Conservation (phyloP, 2,888 invertebrate species). For the Scrobipalpa atriplicella region DNA sequence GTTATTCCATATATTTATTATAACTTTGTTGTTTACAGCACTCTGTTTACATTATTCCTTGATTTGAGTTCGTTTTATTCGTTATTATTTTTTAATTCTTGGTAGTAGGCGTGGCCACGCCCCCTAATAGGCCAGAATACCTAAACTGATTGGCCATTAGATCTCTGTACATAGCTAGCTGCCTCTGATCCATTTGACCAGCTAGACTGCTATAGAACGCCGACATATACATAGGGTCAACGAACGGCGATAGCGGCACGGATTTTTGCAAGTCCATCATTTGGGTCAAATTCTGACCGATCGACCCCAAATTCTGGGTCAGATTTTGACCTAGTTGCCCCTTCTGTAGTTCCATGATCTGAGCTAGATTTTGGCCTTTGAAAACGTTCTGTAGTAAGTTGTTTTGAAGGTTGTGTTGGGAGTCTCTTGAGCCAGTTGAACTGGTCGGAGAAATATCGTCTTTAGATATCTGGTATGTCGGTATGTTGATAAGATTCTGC, state of each 20-base stretch:
- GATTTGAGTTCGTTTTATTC: not conserved
- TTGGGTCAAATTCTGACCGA: constrained; percentile 44
- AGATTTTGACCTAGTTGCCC: constrained; percentile 36
- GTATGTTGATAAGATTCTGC: constrained; percentile 56
- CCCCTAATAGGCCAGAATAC: constrained; percentile 62
- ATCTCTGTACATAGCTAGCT: constrained; percentile 72
- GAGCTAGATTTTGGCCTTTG: constrained; percentile 28
- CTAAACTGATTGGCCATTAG: constrained; percentile 67
- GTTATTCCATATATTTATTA: too few species aligned
- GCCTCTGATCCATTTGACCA: constrained; percentile 70
- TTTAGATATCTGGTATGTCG: constrained; percentile 63
- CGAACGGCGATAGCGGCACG: constrained; percentile 50
- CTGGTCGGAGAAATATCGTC: constrained; percentile 61
- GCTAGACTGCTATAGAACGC: constrained; percentile 67
- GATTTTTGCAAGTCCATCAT: constrained; percentile 54
- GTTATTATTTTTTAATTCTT: constrained; percentile 60
- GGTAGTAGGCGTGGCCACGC: constrained; percentile 66
- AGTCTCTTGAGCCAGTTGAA: constrained; percentile 53
- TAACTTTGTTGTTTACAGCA: too few species aligned
- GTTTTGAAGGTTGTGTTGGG: constrained; percentile 41
- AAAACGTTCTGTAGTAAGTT: constrained; percentile 43
- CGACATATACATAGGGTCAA: constrained; percentile 69
- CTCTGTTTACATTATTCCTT: constrained; percentile 32
- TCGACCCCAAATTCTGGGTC: constrained; percentile 29
- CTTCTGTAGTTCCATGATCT: constrained; percentile 40